These are phyloP conservation scores for Helicoverpa armigera DNA, from an alignment of 1,140 invertebrate species.

Conservation along the genomic window DNA sequence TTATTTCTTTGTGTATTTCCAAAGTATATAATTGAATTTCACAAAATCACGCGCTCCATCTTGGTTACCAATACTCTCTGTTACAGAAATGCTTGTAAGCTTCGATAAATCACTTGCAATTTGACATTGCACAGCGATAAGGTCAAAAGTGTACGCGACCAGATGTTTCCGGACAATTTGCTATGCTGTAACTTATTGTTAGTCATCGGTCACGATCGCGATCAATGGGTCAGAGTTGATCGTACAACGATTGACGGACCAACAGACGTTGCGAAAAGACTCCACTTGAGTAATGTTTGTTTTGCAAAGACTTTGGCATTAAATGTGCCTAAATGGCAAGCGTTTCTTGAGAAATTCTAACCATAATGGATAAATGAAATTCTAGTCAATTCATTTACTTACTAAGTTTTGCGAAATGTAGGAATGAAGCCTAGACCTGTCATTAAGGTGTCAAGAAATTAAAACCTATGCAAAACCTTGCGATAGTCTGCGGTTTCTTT, in stretches of 20 bases:
- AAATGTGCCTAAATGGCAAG: conserved; percentile 16
- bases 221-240: conserved; percentile 72
- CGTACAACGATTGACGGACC: conserved; percentile 57
- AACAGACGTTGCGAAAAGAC: conserved; percentile 35
- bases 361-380: conserved; percentile 18
- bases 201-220: conserved; percentile 69
- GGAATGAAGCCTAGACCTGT: not conserved
- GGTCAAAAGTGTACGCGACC: conserved; percentile 61
- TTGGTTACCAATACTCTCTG: not conserved
- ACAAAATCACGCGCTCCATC: not conserved
- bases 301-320: conserved; percentile 40
- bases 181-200: conserved; percentile 69
- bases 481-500: conserved; percentile 37
- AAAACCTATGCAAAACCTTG: conserved; percentile 5
- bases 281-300: conserved; percentile 27
- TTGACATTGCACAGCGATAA: conserved; percentile 67
- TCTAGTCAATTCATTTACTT: conserved; percentile 1
- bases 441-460: conserved; percentile 36
- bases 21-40: no score
- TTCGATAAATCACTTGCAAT: conserved; percentile 21
- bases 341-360: conserved; percentile 25
- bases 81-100: not conserved
- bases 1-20: not conserved
- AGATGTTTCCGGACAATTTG: conserved; percentile 65
- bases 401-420: conserved; percentile 13